Evolutionary conservation across 2,888 invertebrate species (phyloP).

Genomic region (Temnothorax ravouxi): DNA sequence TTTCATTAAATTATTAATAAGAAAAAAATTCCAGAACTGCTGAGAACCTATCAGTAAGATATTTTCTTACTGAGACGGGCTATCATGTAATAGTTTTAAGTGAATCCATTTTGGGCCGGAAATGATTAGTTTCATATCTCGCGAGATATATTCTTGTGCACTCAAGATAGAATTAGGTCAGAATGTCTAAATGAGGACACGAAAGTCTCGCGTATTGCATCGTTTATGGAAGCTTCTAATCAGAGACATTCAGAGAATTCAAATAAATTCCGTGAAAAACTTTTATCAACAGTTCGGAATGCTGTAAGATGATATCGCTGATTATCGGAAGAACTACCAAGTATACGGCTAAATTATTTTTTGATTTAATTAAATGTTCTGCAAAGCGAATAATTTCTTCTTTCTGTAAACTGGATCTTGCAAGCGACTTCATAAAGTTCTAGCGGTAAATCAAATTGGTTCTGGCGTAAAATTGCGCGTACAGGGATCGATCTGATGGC

Average conservation of each 20-base stretch:
- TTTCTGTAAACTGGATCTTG: slow-evolving; percentile 24
- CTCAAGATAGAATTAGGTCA: background rate
- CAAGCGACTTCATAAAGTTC: slow-evolving; percentile 42
- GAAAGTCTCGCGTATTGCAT: background rate
- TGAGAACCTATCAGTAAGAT: background rate
- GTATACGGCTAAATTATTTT: slow-evolving; percentile 30
- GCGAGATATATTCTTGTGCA: background rate
- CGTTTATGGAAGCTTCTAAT: slow-evolving; percentile 35
- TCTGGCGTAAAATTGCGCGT: slow-evolving; percentile 15
- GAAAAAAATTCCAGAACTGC: background rate
- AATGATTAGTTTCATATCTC: slow-evolving; percentile 25
- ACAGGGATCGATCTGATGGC: background rate
- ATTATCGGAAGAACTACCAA: slow-evolving; percentile 23
- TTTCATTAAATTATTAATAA: slow-evolving; percentile 17
- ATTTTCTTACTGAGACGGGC: background rate
- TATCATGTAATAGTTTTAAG: background rate
- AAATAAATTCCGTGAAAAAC: slow-evolving; percentile 20
- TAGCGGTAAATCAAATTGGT: slow-evolving; percentile 18
- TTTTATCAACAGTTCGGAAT: slow-evolving; percentile 22
- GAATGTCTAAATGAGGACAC: background rate
- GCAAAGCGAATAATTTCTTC: slow-evolving; percentile 33
- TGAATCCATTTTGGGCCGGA: background rate
- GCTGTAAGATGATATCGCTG: slow-evolving; percentile 33
- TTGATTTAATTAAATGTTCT: slow-evolving; percentile 48
- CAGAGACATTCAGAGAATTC: slow-evolving; percentile 29